Conservation (phyloP, 2,113 vertebrate genomes). For the Psettodes erumei region DNA sequence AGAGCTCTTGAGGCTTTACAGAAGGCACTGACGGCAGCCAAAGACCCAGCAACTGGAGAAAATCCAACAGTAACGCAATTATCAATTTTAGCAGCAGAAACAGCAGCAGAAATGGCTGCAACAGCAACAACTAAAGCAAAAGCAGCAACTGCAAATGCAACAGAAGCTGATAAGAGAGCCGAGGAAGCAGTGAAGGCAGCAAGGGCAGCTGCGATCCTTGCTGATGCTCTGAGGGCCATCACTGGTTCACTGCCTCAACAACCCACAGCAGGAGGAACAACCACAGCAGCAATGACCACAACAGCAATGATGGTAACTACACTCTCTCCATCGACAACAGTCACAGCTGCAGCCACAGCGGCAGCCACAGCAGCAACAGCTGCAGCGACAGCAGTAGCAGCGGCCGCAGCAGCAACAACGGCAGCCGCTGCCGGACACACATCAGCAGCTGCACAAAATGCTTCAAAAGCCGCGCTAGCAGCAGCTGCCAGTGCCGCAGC, state of each 20-base stretch:
- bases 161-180: neutral
- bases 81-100: neutral
- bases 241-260: neutral
- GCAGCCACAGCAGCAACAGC: slow-evolving; percentile 3
- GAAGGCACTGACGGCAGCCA: neutral
- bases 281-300: neutral
- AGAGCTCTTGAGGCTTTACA: neutral
- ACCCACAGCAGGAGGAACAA: neutral
- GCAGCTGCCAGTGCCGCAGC: neutral
- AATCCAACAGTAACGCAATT: neutral
- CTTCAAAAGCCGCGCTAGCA: neutral
- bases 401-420: neutral
- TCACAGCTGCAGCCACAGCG: neutral
- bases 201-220: neutral
- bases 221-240: neutral
- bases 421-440: neutral
- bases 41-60: neutral
- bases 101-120: neutral
- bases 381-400: neutral
- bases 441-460: neutral
- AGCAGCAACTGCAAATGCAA: neutral
- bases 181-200: neutral
- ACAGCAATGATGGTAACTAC: neutral
- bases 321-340: neutral
- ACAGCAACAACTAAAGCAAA: neutral